Conservation (phyloP, 2,113 vertebrate genomes). For the Pseudorasbora parva region DNA sequence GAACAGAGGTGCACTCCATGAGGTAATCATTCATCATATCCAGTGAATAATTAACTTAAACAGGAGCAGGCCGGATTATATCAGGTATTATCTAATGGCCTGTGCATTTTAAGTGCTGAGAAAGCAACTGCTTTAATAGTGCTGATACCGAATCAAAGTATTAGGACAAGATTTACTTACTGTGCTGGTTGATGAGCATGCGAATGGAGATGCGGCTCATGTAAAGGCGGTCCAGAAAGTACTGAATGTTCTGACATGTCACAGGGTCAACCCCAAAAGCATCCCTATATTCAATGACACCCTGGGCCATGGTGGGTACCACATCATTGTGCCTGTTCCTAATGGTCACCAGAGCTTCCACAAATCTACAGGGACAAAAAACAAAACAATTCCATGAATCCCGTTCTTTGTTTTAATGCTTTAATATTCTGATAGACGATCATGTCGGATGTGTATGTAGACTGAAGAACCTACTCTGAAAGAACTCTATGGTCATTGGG, state of each 20-base stretch:
- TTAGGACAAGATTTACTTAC: conserved; percentile 69
- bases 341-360: conserved; percentile 80
- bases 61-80: neutral
- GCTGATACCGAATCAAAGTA: neutral
- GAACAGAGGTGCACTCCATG: conserved; percentile 42
- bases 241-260: conserved; percentile 89
- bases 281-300: conserved; percentile 87
- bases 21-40: conserved; percentile 31
- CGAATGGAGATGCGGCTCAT: conserved; percentile 92
- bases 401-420: neutral
- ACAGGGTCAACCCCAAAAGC: conserved; percentile 78
- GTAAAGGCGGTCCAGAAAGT: conserved; percentile 92
- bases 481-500: conserved; percentile 81
- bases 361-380: conserved; percentile 73
- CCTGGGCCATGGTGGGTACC: conserved; percentile 90
- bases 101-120: neutral
- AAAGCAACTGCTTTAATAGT: neutral
- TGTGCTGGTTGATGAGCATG: conserved; percentile 92
- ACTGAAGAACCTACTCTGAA: conserved; percentile 76
- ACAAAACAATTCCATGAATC: conserved; percentile 2
- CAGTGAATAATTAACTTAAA: conserved; percentile 7
- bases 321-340: conserved; percentile 90
- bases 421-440: neutral
- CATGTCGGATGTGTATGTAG: neutral
- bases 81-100: neutral